Base-by-base conservation (phyloP, 2,888 invertebrate species). In the Leistus spinibarbis region DNA sequence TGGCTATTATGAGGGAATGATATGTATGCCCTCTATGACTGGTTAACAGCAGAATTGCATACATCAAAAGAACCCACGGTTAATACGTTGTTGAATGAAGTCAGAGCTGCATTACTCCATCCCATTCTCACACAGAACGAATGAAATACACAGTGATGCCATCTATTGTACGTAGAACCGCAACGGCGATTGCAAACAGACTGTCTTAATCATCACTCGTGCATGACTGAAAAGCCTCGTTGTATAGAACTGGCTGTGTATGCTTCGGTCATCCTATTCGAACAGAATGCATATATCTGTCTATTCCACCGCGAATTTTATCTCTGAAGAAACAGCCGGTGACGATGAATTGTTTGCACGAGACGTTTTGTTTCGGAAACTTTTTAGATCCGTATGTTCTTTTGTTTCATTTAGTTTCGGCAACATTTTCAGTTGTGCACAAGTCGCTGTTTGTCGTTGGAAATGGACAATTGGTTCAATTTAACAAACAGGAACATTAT, bases 61-160 rank as follows among this genome's bases (percentile, higher is more conserved):
- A 71, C 71, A 64, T 71, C 71, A 71, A 71, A 71, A 71, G 71
- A 64, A 23, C 63, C 54, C 56, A 63, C 64, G 53, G 71, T 71
- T 71, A 71, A 71, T 71, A 71, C 64, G 54, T 54, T 63, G 71
- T 22, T 64, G 71, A 71, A 71, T 71, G 71, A 54, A 24, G 64
- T 54, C 71, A 62, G 24, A 40, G 40, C 17, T 54, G 60, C 40
- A 57, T 20, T 57, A 53, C 69, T 69, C 60, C 57, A 40, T 69
- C 60, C 16, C 16, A 9, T 16, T 24, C 27, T 9, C 10, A 27
- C 23, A 63, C 13, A 27, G 13, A 23, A 16, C 24, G 40, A 40
- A 40, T n/a, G n/a, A n/a, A n/a, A n/a, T n/a, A n/a, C 40, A 40
- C 5, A 40, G 40, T 7, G 13, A 13, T 40, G 7, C 40, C 40